A percentile compares a stretch with the other conserved stretches of the same genome.
phyloP scores from a whole-genome alignment of 2,113 vertebrate genomes.

The Menura novaehollandiae region DNA sequence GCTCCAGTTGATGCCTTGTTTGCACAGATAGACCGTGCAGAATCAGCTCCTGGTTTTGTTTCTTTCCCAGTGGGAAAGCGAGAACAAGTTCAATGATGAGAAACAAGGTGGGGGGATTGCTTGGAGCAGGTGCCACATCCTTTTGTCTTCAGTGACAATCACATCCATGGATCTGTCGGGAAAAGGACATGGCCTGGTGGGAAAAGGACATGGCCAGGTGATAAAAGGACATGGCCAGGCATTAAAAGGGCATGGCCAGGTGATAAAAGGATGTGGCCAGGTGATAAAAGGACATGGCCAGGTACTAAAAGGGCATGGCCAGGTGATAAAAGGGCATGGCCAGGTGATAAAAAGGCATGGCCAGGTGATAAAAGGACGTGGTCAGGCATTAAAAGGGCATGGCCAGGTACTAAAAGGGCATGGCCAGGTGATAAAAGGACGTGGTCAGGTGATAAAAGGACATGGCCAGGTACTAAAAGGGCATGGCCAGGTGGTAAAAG shows the following conservation, averaged over 20 bases:
- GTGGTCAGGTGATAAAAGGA: neutral
- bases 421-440: neutral
- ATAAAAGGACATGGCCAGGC: neutral
- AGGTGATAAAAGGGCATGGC: neutral
- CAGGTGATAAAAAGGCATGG: neutral
- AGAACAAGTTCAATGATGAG: neutral
- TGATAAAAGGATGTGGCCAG: neutral
- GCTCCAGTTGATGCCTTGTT: neutral
- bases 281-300: neutral
- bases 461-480: neutral
- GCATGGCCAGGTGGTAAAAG: neutral
- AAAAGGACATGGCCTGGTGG: neutral
- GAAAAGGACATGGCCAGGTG: neutral
- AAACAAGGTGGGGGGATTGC: neutral
- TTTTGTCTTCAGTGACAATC: neutral
- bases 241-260: neutral
- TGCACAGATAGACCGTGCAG: neutral
- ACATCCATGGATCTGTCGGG: neutral
- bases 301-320: neutral
- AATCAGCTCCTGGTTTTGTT: neutral
- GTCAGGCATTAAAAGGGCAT: neutral
- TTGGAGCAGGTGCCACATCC: neutral
- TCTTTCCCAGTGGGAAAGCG: neutral
- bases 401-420: neutral
- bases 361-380: neutral